phyloP scores from a whole-genome alignment of 2,113 vertebrate species.

The Rousettus leschenaultii region DNA sequence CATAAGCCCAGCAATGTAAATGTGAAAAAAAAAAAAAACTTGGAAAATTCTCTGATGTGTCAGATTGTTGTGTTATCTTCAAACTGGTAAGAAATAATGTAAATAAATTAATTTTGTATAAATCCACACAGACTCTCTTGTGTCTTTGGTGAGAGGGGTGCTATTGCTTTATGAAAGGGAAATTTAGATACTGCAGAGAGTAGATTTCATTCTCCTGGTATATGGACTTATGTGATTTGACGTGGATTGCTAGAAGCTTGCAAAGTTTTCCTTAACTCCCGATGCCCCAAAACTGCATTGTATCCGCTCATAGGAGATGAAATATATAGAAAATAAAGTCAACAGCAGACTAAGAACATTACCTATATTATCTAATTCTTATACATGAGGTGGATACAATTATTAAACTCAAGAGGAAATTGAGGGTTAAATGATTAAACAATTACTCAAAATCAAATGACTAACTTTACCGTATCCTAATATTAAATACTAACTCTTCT shows the following conservation, averaged over 20 bases:
- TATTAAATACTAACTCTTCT: not conserved
- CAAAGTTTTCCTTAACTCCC: not conserved
- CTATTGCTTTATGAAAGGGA: fast-evolving
- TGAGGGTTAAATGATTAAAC: not conserved
- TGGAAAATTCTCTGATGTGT: not conserved
- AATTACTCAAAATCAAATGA: not conserved
- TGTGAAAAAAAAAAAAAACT: not conserved
- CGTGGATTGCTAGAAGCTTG: not conserved
- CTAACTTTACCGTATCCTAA: not conserved
- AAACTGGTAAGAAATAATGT: not conserved
- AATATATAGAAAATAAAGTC: not conserved
- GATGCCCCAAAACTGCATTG: not conserved
- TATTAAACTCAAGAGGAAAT: not conserved
- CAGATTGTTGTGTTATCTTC: not conserved
- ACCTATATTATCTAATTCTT: not conserved
- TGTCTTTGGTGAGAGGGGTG: fast-evolving
- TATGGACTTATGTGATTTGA: not conserved
- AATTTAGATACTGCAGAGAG: not conserved
- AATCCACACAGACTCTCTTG: not conserved
- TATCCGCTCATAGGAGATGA: not conserved
- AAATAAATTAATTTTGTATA: not conserved
- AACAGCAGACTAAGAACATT: not conserved
- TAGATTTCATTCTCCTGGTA: not conserved
- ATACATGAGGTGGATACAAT: not conserved
- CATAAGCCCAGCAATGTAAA: not conserved